A percentile compares a stretch with the other conserved stretches of the same genome.
Evolutionary conservation across 2,797 vertebrate species (phyloP).

Genomic region (Enteromius thamalakanensis): DNA sequence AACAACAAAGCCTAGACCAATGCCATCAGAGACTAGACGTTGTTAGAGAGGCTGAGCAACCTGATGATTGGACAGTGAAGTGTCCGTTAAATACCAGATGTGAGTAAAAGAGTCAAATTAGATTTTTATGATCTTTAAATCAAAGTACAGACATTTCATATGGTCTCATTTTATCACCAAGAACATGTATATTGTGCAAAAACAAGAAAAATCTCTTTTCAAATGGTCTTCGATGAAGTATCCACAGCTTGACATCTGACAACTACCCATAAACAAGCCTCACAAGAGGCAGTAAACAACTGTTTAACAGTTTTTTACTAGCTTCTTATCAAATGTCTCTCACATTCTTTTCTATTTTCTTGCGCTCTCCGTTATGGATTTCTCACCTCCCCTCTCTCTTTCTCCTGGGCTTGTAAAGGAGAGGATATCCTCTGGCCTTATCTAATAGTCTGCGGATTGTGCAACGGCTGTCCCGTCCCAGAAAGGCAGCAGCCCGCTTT

Average conservation of each 20-base stretch:
- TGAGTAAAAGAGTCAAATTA: neutral
- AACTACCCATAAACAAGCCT: neutral
- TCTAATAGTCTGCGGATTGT: conserved; percentile 55
- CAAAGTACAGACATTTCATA: neutral
- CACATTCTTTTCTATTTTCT: conserved; percentile 6
- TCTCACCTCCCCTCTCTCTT: conserved; percentile 12
- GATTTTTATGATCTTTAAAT: neutral
- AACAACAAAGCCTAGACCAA: neutral
- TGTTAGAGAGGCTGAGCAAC: neutral
- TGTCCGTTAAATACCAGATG: neutral
- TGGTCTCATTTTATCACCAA: neutral
- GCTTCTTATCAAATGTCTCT: conserved; percentile 1
- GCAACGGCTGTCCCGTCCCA: conserved; percentile 55
- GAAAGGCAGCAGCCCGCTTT: conserved; percentile 52
- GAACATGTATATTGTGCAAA: neutral
- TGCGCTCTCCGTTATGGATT: neutral
- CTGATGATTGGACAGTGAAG: neutral
- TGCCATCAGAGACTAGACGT: neutral
- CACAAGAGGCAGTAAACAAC: conserved; percentile 8
- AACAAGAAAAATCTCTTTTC: neutral
- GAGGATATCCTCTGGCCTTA: conserved; percentile 65
- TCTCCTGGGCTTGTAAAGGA: conserved; percentile 49
- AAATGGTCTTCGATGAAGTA: neutral
- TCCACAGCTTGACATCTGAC: neutral
- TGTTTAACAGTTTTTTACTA: conserved; percentile 1